Evolutionary conservation across 2,113 vertebrate genomes (phyloP), one percentile per base, ranked within the genome.

Genomic region (Anser brachyrhynchus): DNA sequence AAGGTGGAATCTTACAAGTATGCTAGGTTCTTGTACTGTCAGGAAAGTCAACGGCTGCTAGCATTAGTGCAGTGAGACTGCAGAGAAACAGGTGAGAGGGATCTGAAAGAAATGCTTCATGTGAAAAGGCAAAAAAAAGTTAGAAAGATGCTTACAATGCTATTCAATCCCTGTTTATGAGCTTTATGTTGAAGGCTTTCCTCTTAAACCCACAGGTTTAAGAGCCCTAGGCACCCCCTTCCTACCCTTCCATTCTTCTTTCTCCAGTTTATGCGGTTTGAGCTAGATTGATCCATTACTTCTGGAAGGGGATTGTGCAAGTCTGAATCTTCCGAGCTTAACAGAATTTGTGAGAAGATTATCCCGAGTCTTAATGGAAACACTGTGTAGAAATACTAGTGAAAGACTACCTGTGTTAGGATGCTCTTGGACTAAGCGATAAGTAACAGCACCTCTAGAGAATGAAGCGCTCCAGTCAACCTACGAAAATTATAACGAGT

Each of bases 381-480:
- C 35, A 29, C 29, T 90, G 76, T 41, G 13, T 71, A 46, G 25
- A 64, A 86, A 78, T 61, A 77, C 21, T n/a, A 21, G 23, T 10
- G 91, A 75, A 84, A 82, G 65, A 57, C 22, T 76, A 15, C 16
- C 44, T 80, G 41, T 51, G 74, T 84, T 59, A 58, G 37, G 21
- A 55, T 13, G 13, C 28, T 84, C 12, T 81, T 17, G 31, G 46
- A 83, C 37, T 89, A 83, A 83, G 91, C 20, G 31, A 74, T 55
- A 92, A 90, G 83, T 46, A 92, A 86, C n/a, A 64, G 17, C n/a
- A 92, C 41, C 31, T 81, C 80, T 78, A 77, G 46, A 67, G 88
- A 91, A 83, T 13, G 6, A 67, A 90, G 61, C 19, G 43, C 29
- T 84, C 51, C 41, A 86, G 72, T 71, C 72, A 94, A 67, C 20